Evolutionary conservation across 2,888 invertebrate species (phyloP).

Genomic region (Microchrysa polita): DNA sequence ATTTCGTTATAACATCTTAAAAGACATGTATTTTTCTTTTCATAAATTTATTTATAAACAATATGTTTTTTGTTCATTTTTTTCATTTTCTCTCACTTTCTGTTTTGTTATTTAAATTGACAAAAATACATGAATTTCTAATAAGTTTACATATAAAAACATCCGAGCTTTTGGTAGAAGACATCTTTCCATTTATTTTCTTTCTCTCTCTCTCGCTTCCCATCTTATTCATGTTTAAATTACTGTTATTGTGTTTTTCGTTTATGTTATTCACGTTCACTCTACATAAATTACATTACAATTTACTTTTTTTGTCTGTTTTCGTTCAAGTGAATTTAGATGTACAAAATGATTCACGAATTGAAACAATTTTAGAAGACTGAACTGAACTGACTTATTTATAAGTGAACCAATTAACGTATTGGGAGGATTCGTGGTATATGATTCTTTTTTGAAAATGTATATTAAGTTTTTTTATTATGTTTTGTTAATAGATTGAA

Average conservation of each 20-base stretch:
- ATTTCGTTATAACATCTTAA: too few relatives aligned
- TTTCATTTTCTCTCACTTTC: conserved; percentile 14
- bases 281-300: conserved; percentile 12
- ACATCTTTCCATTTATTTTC: too few relatives aligned
- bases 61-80: conserved; percentile 19
- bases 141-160: conserved; percentile 49
- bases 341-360: too few relatives aligned
- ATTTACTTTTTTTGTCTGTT: too few relatives aligned
- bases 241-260: conserved; percentile 39
- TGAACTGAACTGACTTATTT: neutral
- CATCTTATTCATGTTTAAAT: conserved; percentile 33
- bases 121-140: conserved; percentile 50
- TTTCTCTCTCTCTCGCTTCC: conserved; percentile 24
- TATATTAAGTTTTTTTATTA: neutral
- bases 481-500: neutral
- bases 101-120: conserved; percentile 48
- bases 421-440: neutral
- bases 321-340: too few relatives aligned
- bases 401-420: too few relatives aligned
- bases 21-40: neutral
- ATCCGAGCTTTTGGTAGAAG: conserved; percentile 46
- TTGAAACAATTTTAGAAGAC: neutral
- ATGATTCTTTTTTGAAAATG: neutral
- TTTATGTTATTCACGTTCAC: neutral
- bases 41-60: conserved; percentile 47